Evolutionary conservation across 2,797 vertebrate genomes (phyloP), one percentile per base, ranked within the genome.

Genomic region (Megalops cyprinoides): DNA sequence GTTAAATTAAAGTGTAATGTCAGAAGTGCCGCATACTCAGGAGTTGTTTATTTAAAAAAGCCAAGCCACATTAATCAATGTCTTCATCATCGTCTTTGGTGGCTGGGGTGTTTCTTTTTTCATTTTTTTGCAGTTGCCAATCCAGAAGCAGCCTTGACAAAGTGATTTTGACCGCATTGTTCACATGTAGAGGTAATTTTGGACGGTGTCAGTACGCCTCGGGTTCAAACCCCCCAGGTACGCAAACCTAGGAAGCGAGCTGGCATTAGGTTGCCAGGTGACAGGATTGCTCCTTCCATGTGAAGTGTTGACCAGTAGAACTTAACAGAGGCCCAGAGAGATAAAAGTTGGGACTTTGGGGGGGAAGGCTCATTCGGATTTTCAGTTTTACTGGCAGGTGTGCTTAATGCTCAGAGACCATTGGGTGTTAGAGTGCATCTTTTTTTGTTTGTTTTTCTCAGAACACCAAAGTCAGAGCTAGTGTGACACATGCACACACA

Each of bases 21-120:
- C 46, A 80, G 83, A 80, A 82, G 76, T 75, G 81, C 85, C 81
- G 53, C 77, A 86, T 82, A 81, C 83, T 85, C 85, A 79, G 81
- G 81, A 83, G 77, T 74, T 87, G 87, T 87, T 88, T 88, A 84
- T 88, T 88, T 88, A 74, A 82, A 88, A 88, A 88, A 85, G 84
- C 82, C 85, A 84, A 76, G 77, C 74, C 48, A 75, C 81, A 87
- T 89, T 88, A 87, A 89, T 90, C 83, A 87, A 79, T 53, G 75
- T 87, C 85, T 85, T 87, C 84, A 84, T 86, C 83, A 83, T 83
- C 69, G 69, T 78, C 75, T 80, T 58, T 79, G 83, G 79, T 83
- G 82, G 78, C 78, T 76, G 83, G 78, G 83, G 80, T 84, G 80
- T 53, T 77, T 76, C 78, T 37, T 74, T 20, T 31, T 28, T 31